Base-by-base conservation (phyloP, 2,797 vertebrate genomes). In the Lemur catta region DNA sequence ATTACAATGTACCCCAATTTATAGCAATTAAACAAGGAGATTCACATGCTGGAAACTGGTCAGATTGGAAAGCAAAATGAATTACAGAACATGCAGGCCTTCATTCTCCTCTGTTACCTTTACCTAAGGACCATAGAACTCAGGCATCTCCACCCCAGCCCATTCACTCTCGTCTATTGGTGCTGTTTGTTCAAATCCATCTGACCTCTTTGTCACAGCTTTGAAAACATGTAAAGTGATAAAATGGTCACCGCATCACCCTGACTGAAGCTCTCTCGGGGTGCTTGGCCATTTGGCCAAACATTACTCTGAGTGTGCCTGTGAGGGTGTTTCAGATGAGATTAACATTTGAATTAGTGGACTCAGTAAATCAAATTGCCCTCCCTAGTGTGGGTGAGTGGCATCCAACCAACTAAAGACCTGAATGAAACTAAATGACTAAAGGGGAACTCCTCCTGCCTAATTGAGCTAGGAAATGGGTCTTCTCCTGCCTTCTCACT, bases 141-240 rank as follows among this genome's bases (percentile, higher is more conserved):
- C 35, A 28, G 11, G 7, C 7, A 10, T 63, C n/a, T 38, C 6
- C 0, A 1, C 0, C 3, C 7, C 0, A 20, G 41, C 1, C 33
- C 84, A 1, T 1, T 30, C 18, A 33, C 7, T 20, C 18, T 24
- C 1, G 7, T 30, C 6, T 9, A 1, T 18, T 1, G 2, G 26
- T 18, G 15, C 3, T 69, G 0, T 61, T 46, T 43, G 4, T 20
- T 57, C 43, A 52, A 30, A 80, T 24, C 22, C 9, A 6, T 13
- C 46, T 22, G 35, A 15, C 17, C 38, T 63, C 26, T 20, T 84
- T 11, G 35, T 22, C 22, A 12, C 26, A 48, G 55, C 63, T 76
- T 43, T 26, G 48, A 35, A 65, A 35, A 55, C n/a, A 17, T 0
- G 1, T 0, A 41, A 6, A 33, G 72, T 14, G 28, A 9, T 12